phyloP scores from a whole-genome alignment of 2,113 vertebrate genomes.

The Brachionichthys hirsutus region DNA sequence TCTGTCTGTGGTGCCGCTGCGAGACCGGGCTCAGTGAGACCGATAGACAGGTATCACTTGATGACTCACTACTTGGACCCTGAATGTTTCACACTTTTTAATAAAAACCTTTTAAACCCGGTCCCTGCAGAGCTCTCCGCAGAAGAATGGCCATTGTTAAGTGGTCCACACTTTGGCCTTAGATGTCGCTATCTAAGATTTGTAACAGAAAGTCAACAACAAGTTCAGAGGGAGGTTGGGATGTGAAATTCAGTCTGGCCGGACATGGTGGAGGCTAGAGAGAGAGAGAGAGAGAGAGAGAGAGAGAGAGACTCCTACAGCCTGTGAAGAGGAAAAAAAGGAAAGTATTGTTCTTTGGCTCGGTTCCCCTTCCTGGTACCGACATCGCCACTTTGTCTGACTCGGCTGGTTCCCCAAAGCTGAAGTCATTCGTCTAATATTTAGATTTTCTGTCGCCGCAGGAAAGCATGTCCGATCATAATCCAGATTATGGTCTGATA shows the following conservation, averaged over 20 bases:
- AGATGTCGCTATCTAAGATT: constrained; percentile 33
- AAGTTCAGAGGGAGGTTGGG: constrained; percentile 25
- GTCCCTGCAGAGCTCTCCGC: constrained; percentile 9
- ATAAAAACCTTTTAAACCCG: background rate
- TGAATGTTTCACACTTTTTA: constrained; percentile 7
- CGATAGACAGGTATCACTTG: too few species aligned
- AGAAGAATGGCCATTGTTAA: constrained; percentile 62
- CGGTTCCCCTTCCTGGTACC: constrained; percentile 65
- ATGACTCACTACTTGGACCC: background rate
- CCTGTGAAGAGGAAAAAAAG: constrained; percentile 53
- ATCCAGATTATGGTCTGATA: background rate
- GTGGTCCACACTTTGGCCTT: constrained; percentile 25
- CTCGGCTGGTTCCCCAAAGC: constrained; percentile 46
- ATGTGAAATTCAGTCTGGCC: constrained; percentile 58
- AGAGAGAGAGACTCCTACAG: constrained; percentile 62
- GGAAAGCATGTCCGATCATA: constrained; percentile 5
- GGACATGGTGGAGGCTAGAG: constrained; percentile 48
- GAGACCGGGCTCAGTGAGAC: too few species aligned
- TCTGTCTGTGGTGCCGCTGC: constrained; percentile 14
- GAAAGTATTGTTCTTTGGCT: constrained; percentile 67
- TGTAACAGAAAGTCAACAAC: constrained; percentile 43
- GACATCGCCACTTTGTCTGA: constrained; percentile 58
- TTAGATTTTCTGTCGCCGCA: constrained; percentile 5
- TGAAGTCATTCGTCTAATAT: constrained; percentile 30
- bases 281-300: too few species aligned